phyloP scores from a whole-genome alignment of 2,113 vertebrate genomes.

The Rallus limicola region DNA sequence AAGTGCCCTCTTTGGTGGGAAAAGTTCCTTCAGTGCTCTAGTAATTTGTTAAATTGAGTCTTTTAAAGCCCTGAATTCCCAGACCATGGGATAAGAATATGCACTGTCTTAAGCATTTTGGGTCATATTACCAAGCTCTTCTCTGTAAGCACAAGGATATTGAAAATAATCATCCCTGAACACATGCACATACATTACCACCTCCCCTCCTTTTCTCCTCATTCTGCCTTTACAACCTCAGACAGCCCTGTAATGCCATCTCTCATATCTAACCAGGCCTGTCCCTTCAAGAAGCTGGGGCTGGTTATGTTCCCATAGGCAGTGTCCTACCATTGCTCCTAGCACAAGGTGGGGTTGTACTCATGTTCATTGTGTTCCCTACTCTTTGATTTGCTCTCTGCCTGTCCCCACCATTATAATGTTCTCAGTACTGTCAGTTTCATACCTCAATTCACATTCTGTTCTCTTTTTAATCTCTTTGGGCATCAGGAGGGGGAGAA shows the following conservation, averaged over 20 bases:
- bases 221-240: neutral
- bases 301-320: neutral
- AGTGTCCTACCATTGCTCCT: neutral
- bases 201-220: neutral
- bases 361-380: fast-evolving
- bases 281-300: neutral
- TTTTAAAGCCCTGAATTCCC: neutral
- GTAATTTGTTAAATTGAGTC: constrained; percentile 11
- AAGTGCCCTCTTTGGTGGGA: neutral
- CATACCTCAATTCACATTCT: neutral
- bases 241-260: neutral
- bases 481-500: too few species aligned
- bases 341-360: too few species aligned
- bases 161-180: neutral
- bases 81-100: neutral
- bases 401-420: neutral
- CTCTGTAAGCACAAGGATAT: neutral
- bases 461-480: neutral
- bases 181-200: neutral
- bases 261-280: neutral
- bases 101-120: neutral
- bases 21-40: neutral
- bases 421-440: neutral
- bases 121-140: neutral
- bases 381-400: neutral